These are phyloP conservation scores for Philopotamus ludificatus DNA, from an alignment of 1,140 invertebrate genomes.

Conservation along the genomic window DNA sequence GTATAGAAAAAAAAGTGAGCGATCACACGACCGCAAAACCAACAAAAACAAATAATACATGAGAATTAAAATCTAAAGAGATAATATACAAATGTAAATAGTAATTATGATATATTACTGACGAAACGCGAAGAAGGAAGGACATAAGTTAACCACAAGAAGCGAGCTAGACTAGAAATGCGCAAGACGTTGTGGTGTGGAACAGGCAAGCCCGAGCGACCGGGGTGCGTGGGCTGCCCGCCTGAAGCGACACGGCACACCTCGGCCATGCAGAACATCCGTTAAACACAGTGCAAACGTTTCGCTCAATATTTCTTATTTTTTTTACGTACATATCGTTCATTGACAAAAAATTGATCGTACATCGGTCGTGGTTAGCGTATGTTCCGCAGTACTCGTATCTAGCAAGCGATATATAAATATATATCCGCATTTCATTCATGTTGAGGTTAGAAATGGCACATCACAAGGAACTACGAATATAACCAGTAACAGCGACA, in stretches of 20 bases:
- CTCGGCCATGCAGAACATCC: slow-evolving; percentile 21
- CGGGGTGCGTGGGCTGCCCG: slow-evolving; percentile 2
- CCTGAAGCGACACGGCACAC: slow-evolving; percentile 5
- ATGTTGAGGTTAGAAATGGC: slow-evolving; percentile 17
- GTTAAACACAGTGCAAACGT: slow-evolving; percentile 16
- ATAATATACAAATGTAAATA: slow-evolving; percentile 14
- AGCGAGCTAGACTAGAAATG: slow-evolving; percentile 27
- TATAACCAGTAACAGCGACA: slow-evolving; percentile 35
- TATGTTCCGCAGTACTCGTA: slow-evolving; percentile 14
- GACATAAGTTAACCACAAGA: slow-evolving; percentile 26
- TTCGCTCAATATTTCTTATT: not conserved
- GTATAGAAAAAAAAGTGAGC: not conserved
- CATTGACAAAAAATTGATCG: not conserved
- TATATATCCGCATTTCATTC: slow-evolving; percentile 24
- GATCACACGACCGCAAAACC: not conserved
- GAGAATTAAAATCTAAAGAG: not conserved
- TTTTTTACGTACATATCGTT: no score
- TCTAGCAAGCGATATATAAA: slow-evolving; percentile 23
- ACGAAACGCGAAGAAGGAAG: slow-evolving; percentile 28
- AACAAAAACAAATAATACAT: slow-evolving; percentile 17
- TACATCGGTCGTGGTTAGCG: not conserved
- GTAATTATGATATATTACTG: no score
- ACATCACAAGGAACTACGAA: slow-evolving; percentile 32
- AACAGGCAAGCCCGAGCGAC: slow-evolving; percentile 21
- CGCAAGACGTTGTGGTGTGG: slow-evolving; percentile 21